Percentiles rank a stretch among this genome's conserved stretches.
Conservation (phyloP, 2,888 invertebrate genomes). For the Stenodema calcarata region DNA sequence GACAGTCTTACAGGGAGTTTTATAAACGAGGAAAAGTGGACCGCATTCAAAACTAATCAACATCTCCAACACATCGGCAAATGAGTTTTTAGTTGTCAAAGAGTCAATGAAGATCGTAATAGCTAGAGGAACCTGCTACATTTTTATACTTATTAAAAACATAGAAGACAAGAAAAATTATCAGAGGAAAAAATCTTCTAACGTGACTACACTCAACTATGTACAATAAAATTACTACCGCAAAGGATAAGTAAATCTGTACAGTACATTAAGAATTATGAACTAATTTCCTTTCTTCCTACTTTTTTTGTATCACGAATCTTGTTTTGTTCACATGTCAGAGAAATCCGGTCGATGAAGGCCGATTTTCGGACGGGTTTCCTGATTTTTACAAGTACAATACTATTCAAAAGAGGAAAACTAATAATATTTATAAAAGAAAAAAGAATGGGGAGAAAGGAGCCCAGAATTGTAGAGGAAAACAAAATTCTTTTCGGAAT, state of each 20-base stretch:
- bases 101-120: not conserved
- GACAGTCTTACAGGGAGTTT: not conserved
- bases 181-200: conserved; percentile 13
- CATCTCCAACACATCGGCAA: not conserved
- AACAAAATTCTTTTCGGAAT: not conserved
- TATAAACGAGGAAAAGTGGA: not conserved
- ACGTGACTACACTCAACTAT: conserved; percentile 30
- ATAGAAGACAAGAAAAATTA: conserved; percentile 22
- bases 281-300: conserved; percentile 38
- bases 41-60: not conserved
- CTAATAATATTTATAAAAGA: not conserved
- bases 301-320: conserved; percentile 25
- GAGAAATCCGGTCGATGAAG: not conserved
- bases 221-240: conserved; percentile 19
- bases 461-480: not conserved
- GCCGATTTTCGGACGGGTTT: conserved; percentile 6
- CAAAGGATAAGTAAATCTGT: conserved; percentile 26
- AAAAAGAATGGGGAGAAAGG: not conserved
- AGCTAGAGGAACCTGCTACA: conserved; percentile 23
- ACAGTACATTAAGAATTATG: conserved; percentile 7
- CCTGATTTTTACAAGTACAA: not conserved
- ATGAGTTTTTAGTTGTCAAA: not conserved
- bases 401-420: not conserved
- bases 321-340: conserved; percentile 22
- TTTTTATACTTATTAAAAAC: not conserved